Percentiles rank a stretch among this genome's conserved stretches.
phyloP scores from a whole-genome alignment of 2,113 vertebrate species.

The Etheostoma spectabile region DNA sequence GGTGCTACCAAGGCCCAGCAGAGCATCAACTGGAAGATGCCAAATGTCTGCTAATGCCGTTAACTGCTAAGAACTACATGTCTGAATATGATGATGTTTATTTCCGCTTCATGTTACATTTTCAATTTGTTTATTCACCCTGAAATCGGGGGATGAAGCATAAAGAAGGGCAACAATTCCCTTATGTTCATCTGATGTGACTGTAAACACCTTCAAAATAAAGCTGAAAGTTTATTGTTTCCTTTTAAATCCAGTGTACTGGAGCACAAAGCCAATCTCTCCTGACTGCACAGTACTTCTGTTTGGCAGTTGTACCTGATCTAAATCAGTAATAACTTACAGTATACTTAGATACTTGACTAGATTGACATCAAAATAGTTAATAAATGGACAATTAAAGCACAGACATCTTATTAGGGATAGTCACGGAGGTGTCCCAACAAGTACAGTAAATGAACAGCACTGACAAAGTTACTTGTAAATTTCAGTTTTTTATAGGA shows the following conservation, averaged over 20 bases:
- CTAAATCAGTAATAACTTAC: neutral
- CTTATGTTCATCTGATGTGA: neutral
- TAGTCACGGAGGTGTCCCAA: neutral
- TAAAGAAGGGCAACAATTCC: neutral
- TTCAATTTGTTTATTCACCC: neutral
- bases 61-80: constrained; percentile 5
- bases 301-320: neutral
- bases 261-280: neutral
- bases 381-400: neutral
- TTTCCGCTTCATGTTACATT: neutral
- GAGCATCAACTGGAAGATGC: neutral
- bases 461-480: neutral
- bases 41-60: constrained; percentile 1
- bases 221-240: constrained; percentile 4
- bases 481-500: neutral
- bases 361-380: constrained; percentile 2
- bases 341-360: neutral
- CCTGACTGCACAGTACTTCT: constrained; percentile 7
- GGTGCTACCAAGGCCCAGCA: neutral
- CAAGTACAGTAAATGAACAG: neutral
- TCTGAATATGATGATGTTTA: no score
- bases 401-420: neutral
- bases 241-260: constrained; percentile 13
- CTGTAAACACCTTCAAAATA: constrained; percentile 4
- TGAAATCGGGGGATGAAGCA: neutral